phyloP scores from a whole-genome alignment of 2,113 vertebrate species.

The Gallinago jamesoni region DNA sequence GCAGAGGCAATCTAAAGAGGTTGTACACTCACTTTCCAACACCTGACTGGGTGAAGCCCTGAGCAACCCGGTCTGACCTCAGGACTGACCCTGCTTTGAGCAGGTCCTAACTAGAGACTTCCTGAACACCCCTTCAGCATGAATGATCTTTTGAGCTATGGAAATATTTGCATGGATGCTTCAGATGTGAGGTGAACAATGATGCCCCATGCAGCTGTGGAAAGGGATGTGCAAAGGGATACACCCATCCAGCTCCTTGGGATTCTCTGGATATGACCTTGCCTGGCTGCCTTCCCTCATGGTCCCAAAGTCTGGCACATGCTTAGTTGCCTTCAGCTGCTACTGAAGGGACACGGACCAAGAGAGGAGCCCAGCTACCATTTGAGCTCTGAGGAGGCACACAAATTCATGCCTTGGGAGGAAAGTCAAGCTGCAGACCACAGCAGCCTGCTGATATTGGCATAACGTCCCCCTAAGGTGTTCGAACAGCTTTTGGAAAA shows the following conservation, averaged over 20 bases:
- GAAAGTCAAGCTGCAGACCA: not conserved
- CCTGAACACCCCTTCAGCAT: not conserved
- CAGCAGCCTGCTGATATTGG: not conserved
- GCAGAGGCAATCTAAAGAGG: not conserved
- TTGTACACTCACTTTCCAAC: not conserved
- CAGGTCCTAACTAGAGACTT: not conserved
- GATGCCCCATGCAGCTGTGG: not conserved
- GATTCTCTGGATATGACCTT: not conserved
- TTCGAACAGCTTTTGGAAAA: slow-evolving; percentile 1
- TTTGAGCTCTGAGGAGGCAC: not conserved
- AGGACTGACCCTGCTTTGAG: not conserved
- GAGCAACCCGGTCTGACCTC: not conserved
- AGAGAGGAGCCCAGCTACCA: not conserved
- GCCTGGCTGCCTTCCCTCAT: not conserved
- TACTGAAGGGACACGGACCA: not conserved
- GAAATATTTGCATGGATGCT: not conserved
- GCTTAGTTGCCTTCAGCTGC: not conserved
- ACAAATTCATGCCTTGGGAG: not conserved
- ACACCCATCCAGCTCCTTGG: not conserved
- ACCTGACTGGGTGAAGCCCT: not conserved
- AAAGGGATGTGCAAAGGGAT: not conserved
- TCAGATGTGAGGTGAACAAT: not conserved
- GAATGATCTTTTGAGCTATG: not conserved
- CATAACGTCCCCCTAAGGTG: not conserved
- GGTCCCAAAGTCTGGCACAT: not conserved